A percentile compares a stretch with the other conserved stretches of the same genome.
These are phyloP conservation scores for Eulemur mongoz DNA, from an alignment of 2,797 vertebrate species.

Conservation along the genomic window DNA sequence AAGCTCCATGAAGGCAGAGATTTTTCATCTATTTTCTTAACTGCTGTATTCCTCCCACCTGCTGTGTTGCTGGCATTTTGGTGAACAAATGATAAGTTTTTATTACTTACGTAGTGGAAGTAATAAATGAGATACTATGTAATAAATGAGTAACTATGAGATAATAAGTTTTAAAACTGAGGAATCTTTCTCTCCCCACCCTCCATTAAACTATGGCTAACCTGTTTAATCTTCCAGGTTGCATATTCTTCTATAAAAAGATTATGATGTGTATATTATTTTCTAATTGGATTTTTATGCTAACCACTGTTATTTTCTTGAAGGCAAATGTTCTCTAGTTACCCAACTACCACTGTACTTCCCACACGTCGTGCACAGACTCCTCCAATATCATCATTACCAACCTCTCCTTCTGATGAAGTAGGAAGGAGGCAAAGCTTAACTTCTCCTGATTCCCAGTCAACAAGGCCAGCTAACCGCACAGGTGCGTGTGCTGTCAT, in stretches of 20 bases:
- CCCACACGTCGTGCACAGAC: constrained; percentile 96
- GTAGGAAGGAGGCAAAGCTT: constrained; percentile 96
- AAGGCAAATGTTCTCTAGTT: constrained; percentile 99
- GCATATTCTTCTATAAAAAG: constrained; percentile 25
- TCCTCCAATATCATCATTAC: constrained; percentile 95
- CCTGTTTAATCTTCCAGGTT: background rate
- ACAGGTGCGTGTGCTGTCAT: constrained; percentile 85
- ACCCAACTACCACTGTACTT: constrained; percentile 95
- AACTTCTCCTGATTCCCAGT: constrained; percentile 96
- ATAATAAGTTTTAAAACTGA: constrained; percentile 43
- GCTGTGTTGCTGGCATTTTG: background rate
- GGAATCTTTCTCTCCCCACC: background rate
- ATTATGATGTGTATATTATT: background rate
- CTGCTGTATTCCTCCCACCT: background rate
- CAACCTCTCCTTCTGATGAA: constrained; percentile 97
- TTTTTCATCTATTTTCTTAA: constrained; percentile 8
- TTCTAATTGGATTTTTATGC: constrained; percentile 4
- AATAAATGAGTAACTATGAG: background rate
- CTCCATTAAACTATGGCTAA: background rate
- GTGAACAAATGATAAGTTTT: constrained; percentile 8
- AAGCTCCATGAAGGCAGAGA: background rate
- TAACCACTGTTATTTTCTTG: constrained; percentile 60
- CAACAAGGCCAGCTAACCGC: constrained; percentile 91
- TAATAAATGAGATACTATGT: background rate
- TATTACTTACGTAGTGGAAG: background rate